phyloP scores from a whole-genome alignment of 2,797 vertebrate species.

The Parotocinclus haroldoi region DNA sequence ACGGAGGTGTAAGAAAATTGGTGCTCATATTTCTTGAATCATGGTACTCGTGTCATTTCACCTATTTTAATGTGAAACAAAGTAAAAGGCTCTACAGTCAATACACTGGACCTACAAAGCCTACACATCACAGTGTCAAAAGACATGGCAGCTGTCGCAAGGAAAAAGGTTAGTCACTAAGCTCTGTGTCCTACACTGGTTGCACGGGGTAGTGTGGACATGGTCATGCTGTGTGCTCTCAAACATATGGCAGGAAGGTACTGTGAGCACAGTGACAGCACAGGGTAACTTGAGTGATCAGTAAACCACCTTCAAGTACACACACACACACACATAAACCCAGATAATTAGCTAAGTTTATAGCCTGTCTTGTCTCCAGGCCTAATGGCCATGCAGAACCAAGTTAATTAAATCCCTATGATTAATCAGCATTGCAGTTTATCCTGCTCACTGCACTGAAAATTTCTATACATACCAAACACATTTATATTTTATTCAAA shows the following conservation, averaged over 20 bases:
- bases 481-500: too few species aligned
- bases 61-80: too few species aligned
- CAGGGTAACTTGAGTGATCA: background rate
- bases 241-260: constrained; percentile 21
- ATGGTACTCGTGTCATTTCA: too few species aligned
- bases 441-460: constrained; percentile 47
- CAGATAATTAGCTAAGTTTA: constrained; percentile 74
- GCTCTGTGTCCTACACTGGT: background rate
- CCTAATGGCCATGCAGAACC: constrained; percentile 67
- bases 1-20: background rate
- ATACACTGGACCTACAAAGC: too few species aligned
- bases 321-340: constrained; percentile 30
- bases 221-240: constrained; percentile 15
- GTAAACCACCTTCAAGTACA: constrained; percentile 4
- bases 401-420: constrained; percentile 76
- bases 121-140: too few species aligned
- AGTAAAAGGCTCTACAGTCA: too few species aligned
- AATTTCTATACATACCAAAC: too few species aligned
- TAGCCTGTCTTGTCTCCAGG: constrained; percentile 70
- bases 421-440: constrained; percentile 73
- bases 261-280: constrained; percentile 4
- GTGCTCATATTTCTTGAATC: too few species aligned
- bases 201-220: background rate
- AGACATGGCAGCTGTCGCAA: background rate
- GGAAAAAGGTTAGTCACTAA: background rate